These are phyloP conservation scores for Bufo gargarizans DNA, from an alignment of 2,113 vertebrate species.

Conservation along the genomic window DNA sequence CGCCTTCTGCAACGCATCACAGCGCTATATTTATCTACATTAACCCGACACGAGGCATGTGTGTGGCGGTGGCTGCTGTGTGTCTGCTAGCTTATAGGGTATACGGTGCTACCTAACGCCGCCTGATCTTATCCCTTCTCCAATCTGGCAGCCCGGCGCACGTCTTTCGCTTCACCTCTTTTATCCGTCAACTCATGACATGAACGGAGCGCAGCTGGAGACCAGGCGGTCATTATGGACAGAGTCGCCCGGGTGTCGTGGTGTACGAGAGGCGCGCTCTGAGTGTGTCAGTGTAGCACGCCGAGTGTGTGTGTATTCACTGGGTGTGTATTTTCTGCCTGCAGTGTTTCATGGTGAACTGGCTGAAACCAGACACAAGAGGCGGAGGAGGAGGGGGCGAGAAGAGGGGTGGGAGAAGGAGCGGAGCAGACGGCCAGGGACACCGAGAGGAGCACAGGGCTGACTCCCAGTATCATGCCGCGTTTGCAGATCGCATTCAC, in stretches of 20 bases:
- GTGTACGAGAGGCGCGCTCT: background rate
- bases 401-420: no score
- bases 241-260: background rate
- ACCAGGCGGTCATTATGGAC: background rate
- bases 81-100: background rate
- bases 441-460: no score
- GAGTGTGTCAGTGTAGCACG: background rate
- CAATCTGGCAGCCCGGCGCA: background rate
- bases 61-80: background rate
- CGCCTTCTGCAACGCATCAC: no score
- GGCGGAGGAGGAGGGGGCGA: background rate
- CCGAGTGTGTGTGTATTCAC: background rate
- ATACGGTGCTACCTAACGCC: background rate
- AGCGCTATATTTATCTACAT: no score
- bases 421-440: no score
- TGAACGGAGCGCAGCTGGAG: background rate
- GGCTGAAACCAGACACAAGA: slow-evolving; percentile 30
- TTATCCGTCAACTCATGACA: background rate
- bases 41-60: background rate
- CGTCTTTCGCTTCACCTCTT: background rate
- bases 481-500: no score
- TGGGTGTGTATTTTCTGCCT: slow-evolving; percentile 40
- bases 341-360: slow-evolving; percentile 37
- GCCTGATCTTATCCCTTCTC: background rate
- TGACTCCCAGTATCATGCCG: no score